These are phyloP conservation scores for Mycogona germanica DNA, from an alignment of 2,888 invertebrate species.

Conservation along the genomic window DNA sequence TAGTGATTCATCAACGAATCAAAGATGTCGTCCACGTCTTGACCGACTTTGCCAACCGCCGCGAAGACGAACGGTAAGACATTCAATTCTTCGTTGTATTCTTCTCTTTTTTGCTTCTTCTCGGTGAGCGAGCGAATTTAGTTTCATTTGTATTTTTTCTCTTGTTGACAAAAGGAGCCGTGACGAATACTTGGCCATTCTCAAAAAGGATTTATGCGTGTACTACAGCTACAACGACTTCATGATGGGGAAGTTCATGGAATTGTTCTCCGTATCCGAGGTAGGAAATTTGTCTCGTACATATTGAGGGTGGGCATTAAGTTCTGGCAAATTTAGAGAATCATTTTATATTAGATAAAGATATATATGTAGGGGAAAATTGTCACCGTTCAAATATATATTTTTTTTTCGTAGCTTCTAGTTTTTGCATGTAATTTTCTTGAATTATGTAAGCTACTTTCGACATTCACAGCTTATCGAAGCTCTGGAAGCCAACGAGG, in stretches of 20 bases:
- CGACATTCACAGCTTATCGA: constrained; percentile 53
- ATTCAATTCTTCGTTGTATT: background rate
- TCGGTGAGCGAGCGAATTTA: background rate
- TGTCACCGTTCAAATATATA: too few species aligned
- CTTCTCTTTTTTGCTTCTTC: background rate
- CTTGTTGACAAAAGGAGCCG: constrained; percentile 45
- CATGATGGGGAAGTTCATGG: constrained; percentile 81
- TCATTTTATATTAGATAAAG: too few species aligned
- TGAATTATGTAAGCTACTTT: background rate
- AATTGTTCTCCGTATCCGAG: constrained; percentile 73
- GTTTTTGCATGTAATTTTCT: background rate
- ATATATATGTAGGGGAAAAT: too few species aligned
- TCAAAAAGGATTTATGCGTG: constrained; percentile 72
- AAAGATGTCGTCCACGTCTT: constrained; percentile 66
- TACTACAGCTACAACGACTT: constrained; percentile 97
- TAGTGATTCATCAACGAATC: constrained; percentile 78
- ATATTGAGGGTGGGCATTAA: constrained; percentile 26
- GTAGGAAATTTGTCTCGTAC: constrained; percentile 18
- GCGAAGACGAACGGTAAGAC: constrained; percentile 34
- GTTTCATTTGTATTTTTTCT: background rate
- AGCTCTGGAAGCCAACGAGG: constrained; percentile 93
- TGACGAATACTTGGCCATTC: constrained; percentile 63
- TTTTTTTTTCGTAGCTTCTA: background rate
- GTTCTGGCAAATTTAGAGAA: too few species aligned
- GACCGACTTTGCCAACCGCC: constrained; percentile 51